These are phyloP conservation scores for Acanthurus leucopareius DNA, from an alignment of 2,797 vertebrate genomes.

Conservation along the genomic window DNA sequence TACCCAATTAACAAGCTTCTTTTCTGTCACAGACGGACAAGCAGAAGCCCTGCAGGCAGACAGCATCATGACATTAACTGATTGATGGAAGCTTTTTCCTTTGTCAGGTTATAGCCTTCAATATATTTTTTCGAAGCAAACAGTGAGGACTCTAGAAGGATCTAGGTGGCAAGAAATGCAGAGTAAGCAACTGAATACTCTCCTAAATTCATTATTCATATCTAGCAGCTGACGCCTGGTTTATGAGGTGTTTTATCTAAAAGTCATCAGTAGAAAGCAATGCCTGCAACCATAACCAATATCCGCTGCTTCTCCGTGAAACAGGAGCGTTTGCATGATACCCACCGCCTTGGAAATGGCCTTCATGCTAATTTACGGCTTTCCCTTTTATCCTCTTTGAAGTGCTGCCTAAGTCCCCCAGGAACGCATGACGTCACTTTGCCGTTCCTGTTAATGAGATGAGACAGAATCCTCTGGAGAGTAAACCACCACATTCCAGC, in stretches of 20 bases:
- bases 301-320: not conserved
- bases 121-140: slow-evolving; percentile 17
- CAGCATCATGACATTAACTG: slow-evolving; percentile 46
- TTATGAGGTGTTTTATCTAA: slow-evolving; percentile 39
- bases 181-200: slow-evolving; percentile 19
- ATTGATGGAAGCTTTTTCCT: slow-evolving; percentile 41
- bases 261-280: slow-evolving; percentile 34
- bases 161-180: slow-evolving; percentile 35
- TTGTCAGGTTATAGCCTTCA: slow-evolving; percentile 21
- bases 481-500: slow-evolving; percentile 18
- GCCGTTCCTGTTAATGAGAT: slow-evolving; percentile 59
- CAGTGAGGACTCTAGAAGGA: slow-evolving; percentile 8
- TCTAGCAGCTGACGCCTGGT: slow-evolving; percentile 22
- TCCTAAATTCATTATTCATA: slow-evolving; percentile 40
- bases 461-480: slow-evolving; percentile 36
- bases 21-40: slow-evolving; percentile 7
- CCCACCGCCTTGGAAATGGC: slow-evolving; percentile 38
- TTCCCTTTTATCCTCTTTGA: slow-evolving; percentile 51
- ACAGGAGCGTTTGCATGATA: slow-evolving; percentile 11
- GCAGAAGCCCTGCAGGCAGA: slow-evolving; percentile 21
- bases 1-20: slow-evolving; percentile 12
- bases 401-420: slow-evolving; percentile 46
- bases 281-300: not conserved
- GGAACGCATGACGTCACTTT: slow-evolving; percentile 64
- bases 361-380: slow-evolving; percentile 52